Evolutionary conservation across 2,113 vertebrate species (phyloP).

Genomic region (Zingel zingel): DNA sequence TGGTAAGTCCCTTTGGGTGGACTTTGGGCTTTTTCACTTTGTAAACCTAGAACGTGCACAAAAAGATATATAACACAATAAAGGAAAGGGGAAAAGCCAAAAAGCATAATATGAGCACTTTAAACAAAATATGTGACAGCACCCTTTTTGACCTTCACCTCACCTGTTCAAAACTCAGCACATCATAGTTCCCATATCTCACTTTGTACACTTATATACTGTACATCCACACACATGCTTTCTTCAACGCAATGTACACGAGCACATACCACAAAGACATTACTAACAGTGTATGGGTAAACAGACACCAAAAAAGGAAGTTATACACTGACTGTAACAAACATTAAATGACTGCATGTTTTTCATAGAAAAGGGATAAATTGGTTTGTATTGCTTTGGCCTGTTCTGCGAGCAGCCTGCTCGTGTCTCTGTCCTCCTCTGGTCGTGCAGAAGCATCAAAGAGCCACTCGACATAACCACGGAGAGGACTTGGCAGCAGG

Average conservation of each 20-base stretch:
- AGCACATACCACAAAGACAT: constrained; percentile 50
- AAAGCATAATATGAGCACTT: no score
- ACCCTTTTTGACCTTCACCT: constrained; percentile 46
- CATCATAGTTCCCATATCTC: not conserved
- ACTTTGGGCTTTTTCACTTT: no score
- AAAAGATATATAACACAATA: no score
- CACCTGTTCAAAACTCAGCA: constrained; percentile 13
- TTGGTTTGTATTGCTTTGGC: constrained; percentile 86
- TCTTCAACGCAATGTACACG: constrained; percentile 35
- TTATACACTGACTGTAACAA: constrained; percentile 71
- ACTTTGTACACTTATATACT: constrained; percentile 30
- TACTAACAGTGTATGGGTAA: constrained; percentile 42
- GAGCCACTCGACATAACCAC: constrained; percentile 44
- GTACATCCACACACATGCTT: constrained; percentile 5
- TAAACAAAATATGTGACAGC: constrained; percentile 37
- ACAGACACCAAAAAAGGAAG: constrained; percentile 46
- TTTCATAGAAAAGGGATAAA: constrained; percentile 54
- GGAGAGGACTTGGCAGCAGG: constrained; percentile 40
- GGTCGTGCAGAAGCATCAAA: constrained; percentile 33
- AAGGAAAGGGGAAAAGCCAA: no score
- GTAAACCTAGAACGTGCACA: no score
- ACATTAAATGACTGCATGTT: constrained; percentile 68
- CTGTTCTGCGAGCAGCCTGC: constrained; percentile 72
- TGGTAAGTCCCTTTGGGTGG: no score
- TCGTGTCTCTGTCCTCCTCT: constrained; percentile 37